These are phyloP conservation scores for Phoeniculus purpureus DNA, from an alignment of 2,797 vertebrate species.

Conservation along the genomic window DNA sequence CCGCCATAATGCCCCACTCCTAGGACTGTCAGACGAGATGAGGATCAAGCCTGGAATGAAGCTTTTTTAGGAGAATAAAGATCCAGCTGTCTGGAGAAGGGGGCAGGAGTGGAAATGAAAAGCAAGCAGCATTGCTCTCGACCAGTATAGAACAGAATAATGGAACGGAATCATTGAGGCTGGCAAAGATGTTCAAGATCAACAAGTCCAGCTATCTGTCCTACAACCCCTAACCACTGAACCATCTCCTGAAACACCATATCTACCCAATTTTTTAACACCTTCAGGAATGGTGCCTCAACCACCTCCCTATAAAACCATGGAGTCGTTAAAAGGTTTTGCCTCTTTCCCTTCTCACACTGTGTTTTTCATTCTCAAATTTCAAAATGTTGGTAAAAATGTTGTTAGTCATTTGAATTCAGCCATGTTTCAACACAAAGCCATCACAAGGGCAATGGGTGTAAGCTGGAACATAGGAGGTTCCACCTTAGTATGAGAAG, in stretches of 20 bases:
- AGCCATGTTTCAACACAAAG: background rate
- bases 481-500: too few species aligned
- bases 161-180: too few species aligned
- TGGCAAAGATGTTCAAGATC: too few species aligned
- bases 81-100: background rate
- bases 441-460: too few species aligned
- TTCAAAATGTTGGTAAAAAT: background rate
- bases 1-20: background rate
- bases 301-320: too few species aligned
- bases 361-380: background rate
- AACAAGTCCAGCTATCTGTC: too few species aligned
- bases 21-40: constrained; percentile 5
- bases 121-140: background rate
- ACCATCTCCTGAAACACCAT: too few species aligned
- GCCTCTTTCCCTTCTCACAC: background rate
- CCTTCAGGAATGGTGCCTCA: too few species aligned
- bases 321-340: background rate
- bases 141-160: too few species aligned
- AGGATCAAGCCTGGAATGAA: background rate
- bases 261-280: too few species aligned
- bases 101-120: background rate
- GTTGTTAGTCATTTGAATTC: background rate
- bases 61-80: background rate
- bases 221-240: too few species aligned
- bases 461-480: too few species aligned